Evolutionary conservation across 2,113 vertebrate genomes (phyloP), one percentile per base, ranked within the genome.

Genomic region (Tupaia tana): DNA sequence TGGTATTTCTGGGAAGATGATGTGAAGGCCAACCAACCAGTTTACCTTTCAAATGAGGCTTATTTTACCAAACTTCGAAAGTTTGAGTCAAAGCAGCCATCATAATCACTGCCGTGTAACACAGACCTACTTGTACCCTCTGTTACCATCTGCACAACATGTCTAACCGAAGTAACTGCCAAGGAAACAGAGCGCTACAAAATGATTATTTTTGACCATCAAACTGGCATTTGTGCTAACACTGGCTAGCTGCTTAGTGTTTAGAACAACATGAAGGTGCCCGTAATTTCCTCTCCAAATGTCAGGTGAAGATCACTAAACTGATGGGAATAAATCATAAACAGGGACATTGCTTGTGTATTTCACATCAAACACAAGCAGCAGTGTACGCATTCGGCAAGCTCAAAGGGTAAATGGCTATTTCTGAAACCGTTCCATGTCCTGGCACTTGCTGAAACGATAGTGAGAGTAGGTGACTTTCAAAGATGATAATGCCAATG

Each of bases 1-100:
- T 69, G 31, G 13, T 90, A 85, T 92, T 93, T 90, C 90, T 77
- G 73, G 54, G 79, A 97, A 97, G 84, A 89, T 18, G 27, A 10
- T n/a, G 27, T 43, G 34, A 93, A 84, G 75, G 31, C 54, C 71
- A 74, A 20, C 18, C 12, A 31, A 70, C 56, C 20, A 56, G 56
- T 78, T 80, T 85, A 70, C 91, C 67, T 90, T 96, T 87, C 89
- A 90, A 81, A 92, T 8, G 58, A 93, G 15, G 81, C 63, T 92
- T 59, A 80, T 43, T 95, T 64, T 59, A 86, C 59, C 29, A 34
- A 43, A 93, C n/a, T 43, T 77, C 79, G 77, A 52, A 86, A 70
- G 29, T 54, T 82, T 59, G 52, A 66, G 69, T 89, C 90, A 67
- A 63, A 52, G 61, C 20, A 73, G 61, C 15, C 90, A 77, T 73